phyloP scores from a whole-genome alignment of 2,113 vertebrate species.

The Callionymus lyra region DNA sequence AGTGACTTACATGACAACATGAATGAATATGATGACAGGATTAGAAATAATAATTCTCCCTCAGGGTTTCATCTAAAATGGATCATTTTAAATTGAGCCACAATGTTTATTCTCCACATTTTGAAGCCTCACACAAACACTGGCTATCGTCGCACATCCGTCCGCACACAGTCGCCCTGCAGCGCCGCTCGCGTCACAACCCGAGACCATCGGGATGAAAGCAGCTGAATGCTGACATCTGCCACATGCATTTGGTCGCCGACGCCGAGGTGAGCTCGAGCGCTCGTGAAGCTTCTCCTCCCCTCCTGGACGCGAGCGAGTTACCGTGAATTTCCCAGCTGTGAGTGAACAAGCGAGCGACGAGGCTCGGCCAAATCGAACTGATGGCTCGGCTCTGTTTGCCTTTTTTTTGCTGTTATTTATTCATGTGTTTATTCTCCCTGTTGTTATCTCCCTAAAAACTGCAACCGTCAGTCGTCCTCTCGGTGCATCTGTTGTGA shows the following conservation, averaged over 20 bases:
- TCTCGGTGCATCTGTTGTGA: conserved; percentile 52
- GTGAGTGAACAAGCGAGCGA: conserved; percentile 34
- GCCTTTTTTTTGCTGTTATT: conserved; percentile 61
- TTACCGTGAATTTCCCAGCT: conserved; percentile 50
- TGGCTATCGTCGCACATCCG: not conserved
- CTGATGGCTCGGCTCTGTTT: conserved; percentile 53
- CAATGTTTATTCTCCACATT: too few relatives aligned
- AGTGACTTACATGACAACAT: too few relatives aligned
- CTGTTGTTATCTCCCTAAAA: conserved; percentile 39
- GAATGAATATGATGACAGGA: too few relatives aligned
- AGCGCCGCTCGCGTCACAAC: conserved; percentile 3
- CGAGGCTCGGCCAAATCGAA: conserved; percentile 47
- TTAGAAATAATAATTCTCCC: too few relatives aligned
- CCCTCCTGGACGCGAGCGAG: conserved; percentile 22
- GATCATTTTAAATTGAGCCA: too few relatives aligned
- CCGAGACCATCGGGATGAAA: conserved; percentile 7
- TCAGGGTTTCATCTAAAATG: too few relatives aligned
- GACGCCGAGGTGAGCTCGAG: conserved; percentile 28
- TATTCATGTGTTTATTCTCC: conserved; percentile 60
- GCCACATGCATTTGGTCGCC: conserved; percentile 34
- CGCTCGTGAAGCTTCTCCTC: conserved; percentile 7
- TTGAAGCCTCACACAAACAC: not conserved
- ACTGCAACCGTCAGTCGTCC: conserved; percentile 26
- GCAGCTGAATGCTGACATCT: conserved; percentile 31
- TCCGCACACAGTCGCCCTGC: not conserved